Conservation (phyloP, 2,888 invertebrate genomes). For the Eupithecia pulchellata region DNA sequence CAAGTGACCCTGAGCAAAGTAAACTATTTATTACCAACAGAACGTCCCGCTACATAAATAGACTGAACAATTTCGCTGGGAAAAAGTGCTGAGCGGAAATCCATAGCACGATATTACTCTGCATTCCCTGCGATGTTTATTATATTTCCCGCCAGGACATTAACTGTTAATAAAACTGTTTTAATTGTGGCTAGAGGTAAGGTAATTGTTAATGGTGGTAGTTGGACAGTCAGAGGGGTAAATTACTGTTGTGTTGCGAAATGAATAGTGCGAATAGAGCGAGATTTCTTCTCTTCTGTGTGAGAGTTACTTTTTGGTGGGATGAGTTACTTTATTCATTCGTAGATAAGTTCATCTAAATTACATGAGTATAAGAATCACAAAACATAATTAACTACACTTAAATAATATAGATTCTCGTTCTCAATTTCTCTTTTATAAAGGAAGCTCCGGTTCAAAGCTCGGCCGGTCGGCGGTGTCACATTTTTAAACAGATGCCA, state of each 20-base stretch:
- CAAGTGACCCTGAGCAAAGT: not conserved
- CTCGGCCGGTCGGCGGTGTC: not conserved
- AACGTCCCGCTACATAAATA: slow-evolving; percentile 1
- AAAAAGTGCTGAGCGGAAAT: slow-evolving; percentile 61
- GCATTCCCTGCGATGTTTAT: slow-evolving; percentile 62
- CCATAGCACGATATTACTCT: slow-evolving; percentile 38
- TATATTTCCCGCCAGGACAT: slow-evolving; percentile 72
- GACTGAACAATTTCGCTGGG: not conserved
- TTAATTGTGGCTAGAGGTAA: slow-evolving; percentile 53
- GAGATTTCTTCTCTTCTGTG: no score
- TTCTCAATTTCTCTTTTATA: no score
- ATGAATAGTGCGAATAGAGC: no score
- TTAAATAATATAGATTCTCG: no score
- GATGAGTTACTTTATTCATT: no score
- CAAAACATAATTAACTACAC: no score
- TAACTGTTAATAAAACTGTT: slow-evolving; percentile 66
- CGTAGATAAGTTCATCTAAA: no score
- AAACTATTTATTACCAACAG: not conserved
- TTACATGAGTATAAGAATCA: no score
- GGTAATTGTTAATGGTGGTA: not conserved
- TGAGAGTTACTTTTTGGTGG: no score
- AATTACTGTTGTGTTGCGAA: not conserved
- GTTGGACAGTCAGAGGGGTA: slow-evolving; percentile 2
- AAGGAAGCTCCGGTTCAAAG: not conserved
- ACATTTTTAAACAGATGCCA: not conserved